These are phyloP conservation scores for Tyrophagus putrescentiae DNA, from an alignment of 1,140 invertebrate species.

Conservation along the genomic window DNA sequence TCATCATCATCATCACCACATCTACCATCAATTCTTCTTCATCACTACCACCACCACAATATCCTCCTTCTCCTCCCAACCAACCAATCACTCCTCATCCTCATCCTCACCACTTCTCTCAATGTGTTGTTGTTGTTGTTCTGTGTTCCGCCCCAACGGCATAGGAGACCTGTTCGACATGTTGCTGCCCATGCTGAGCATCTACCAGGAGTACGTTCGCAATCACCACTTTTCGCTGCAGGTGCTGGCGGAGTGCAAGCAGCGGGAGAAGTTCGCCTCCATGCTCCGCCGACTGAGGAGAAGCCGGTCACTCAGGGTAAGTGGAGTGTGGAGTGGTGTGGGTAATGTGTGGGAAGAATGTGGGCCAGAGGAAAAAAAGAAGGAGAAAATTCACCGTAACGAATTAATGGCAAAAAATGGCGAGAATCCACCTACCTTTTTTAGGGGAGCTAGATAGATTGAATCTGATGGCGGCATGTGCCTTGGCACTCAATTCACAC, in stretches of 20 bases:
- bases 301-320: constrained; percentile 60
- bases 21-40: no score
- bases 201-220: constrained; percentile 84
- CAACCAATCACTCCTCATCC: neutral
- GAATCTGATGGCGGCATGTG: neutral
- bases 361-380: neutral
- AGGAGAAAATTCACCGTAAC: neutral
- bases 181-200: constrained; percentile 78
- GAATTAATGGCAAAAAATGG: no score
- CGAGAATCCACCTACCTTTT: no score
- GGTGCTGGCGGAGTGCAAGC: constrained; percentile 83
- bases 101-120: neutral
- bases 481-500: neutral
- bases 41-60: neutral
- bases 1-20: neutral
- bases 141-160: constrained; percentile 25
- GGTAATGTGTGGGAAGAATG: no score
- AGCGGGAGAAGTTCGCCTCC: constrained; percentile 57
- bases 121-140: neutral
- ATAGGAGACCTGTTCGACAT: constrained; percentile 83
- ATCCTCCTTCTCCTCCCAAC: neutral
- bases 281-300: constrained; percentile 68
- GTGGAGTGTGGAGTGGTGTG: no score
- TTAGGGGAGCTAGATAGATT: neutral
- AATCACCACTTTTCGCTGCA: constrained; percentile 86